phyloP scores from a whole-genome alignment of 2,113 vertebrate genomes.

The Pelvicachromis taeniatus region DNA sequence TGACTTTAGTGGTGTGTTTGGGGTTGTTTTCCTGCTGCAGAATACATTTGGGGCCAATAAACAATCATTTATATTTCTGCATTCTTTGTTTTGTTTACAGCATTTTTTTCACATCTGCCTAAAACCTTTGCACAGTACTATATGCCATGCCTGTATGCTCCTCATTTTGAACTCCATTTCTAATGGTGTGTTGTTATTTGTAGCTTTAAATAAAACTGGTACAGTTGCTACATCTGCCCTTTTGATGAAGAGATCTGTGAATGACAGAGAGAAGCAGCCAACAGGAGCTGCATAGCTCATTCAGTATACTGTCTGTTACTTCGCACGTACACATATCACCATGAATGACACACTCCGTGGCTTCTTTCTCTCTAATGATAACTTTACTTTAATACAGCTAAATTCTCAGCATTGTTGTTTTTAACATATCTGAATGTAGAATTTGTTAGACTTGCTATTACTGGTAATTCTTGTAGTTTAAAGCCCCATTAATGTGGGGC shows the following conservation, averaged over 20 bases:
- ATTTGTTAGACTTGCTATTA: background rate
- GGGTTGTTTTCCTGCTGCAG: too few species aligned
- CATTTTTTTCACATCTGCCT: too few species aligned
- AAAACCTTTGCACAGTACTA: too few species aligned
- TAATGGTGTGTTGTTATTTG: background rate
- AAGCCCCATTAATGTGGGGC: background rate
- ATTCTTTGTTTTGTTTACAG: too few species aligned
- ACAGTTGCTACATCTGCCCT: background rate
- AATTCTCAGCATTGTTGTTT: background rate
- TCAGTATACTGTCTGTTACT: too few species aligned
- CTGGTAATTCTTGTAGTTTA: background rate
- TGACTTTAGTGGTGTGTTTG: too few species aligned
- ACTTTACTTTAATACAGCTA: background rate
- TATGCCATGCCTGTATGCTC: background rate
- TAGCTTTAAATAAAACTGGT: background rate
- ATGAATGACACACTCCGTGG: too few species aligned
- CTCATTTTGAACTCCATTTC: background rate
- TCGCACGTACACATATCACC: background rate
- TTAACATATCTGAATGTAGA: background rate
- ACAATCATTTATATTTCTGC: too few species aligned
- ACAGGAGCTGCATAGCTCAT: background rate
- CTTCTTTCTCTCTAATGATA: background rate
- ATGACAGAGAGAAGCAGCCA: background rate
- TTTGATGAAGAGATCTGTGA: background rate
- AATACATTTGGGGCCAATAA: too few species aligned